Base-by-base conservation (phyloP, 2,888 invertebrate genomes). In the Xiphydria camelus region DNA sequence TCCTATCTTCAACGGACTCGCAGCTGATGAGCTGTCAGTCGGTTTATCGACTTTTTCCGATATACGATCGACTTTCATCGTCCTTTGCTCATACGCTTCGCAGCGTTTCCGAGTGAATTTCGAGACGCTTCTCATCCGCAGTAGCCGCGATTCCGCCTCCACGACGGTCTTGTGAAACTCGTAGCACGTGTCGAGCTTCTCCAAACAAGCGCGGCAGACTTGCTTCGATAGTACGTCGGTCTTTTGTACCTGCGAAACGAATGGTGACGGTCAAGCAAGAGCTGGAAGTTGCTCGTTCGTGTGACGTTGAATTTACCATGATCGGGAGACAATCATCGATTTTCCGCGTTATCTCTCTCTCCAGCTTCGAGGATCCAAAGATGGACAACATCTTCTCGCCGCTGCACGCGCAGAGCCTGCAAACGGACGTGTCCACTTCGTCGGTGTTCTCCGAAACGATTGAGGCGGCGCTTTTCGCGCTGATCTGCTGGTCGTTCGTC, bases 251-350 rank as follows among this genome's bases (percentile, higher is more conserved):
- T 49, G 14, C 7, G 14, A 34, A 17, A 18, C 2, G 35, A 9
- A 15, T 15, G 2, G 29, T 15, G 17, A 26, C 0, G 18, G 25
- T 15, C 2, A 15, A 10, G n/a, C 17, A 10, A 17, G 34, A 17
- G 17, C 17, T 23, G 9, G 15, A 37, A 37, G n/a, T n/a, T n/a
- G n/a, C n/a, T n/a, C n/a, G n/a, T n/a, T n/a, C n/a, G n/a, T n/a
- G n/a, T n/a, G n/a, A n/a, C n/a, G n/a, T n/a, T n/a, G n/a, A 7
- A 23, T 38, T 32, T 18, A 50, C 47, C 18, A 29, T 14, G n/a
- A 50, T 50, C 4, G 45, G 41, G 7, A 51, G 25, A 14, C 43
- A 51, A 17, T 43, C 35, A 18, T 35, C 38, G 23, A 51, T 49
- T 31, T 49, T 45, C 4, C 19, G 10, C 7, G 15, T 26, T 17